These are phyloP conservation scores for Arbacia lixula DNA, from an alignment of 53 echinoderm and acorn worm species.

Conservation along the genomic window DNA sequence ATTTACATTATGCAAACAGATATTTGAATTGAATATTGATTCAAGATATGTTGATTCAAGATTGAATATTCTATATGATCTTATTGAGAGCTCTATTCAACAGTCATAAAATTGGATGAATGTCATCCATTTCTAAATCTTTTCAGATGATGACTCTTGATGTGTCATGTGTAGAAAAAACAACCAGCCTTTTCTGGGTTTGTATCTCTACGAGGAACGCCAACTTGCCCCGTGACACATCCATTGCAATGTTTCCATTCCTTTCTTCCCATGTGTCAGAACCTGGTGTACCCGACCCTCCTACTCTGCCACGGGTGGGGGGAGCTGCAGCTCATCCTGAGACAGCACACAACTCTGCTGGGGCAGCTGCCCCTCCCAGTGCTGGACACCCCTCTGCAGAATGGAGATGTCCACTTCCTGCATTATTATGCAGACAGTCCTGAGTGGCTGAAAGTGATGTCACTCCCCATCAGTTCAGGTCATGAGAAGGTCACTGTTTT, in stretches of 20 bases:
- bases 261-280: neutral
- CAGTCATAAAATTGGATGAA: too few relatives aligned
- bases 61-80: too few relatives aligned
- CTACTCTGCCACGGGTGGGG: conserved; percentile 75
- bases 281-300: conserved; percentile 44
- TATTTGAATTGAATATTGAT: too few relatives aligned
- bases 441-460: conserved; percentile 48
- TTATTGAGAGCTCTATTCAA: too few relatives aligned
- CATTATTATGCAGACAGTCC: conserved; percentile 37
- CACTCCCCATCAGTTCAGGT: neutral
- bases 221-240: too few relatives aligned
- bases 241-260: too few relatives aligned
- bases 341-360: conserved; percentile 66
- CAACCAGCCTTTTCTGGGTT: too few relatives aligned
- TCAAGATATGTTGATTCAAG: too few relatives aligned
- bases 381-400: conserved; percentile 13
- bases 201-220: too few relatives aligned
- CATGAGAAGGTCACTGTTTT: conserved; percentile 16
- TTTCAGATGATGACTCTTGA: too few relatives aligned
- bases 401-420: conserved; percentile 56
- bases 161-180: neutral
- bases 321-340: conserved; percentile 59
- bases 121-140: too few relatives aligned
- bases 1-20: too few relatives aligned
- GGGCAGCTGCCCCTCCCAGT: conserved; percentile 10